Conservation (phyloP, 2,113 vertebrate species). For the Geococcyx californianus region DNA sequence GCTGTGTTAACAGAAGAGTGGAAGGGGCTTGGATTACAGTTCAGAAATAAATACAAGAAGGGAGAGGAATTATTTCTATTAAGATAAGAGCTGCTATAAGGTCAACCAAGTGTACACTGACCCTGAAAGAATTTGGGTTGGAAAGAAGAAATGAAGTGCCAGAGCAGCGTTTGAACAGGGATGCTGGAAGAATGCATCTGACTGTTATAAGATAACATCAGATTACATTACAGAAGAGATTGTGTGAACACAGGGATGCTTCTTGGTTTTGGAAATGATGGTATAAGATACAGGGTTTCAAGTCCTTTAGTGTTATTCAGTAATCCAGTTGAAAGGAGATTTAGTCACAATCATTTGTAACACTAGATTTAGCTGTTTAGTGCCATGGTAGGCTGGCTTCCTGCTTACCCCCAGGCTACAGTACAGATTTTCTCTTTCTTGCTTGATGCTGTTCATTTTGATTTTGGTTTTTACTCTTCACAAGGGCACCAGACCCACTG, state of each 20-base stretch:
- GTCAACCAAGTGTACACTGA: not conserved
- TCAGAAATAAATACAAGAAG: not conserved
- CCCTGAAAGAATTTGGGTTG: not conserved
- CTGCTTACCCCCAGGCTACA: not conserved
- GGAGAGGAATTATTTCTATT: not conserved
- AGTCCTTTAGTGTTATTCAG: not conserved
- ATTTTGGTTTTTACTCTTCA: not conserved
- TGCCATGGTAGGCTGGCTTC: not conserved
- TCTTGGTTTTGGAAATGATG: not conserved
- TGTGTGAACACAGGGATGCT: not conserved
- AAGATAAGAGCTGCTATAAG: not conserved
- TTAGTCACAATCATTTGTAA: not conserved
- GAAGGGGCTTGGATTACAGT: not conserved
- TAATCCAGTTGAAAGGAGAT: not conserved
- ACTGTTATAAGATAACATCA: rapidly evolving
- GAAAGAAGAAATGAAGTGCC: not conserved
- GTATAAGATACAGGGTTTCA: not conserved
- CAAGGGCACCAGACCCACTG: not conserved
- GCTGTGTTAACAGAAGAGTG: not conserved
- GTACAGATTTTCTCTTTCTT: not conserved
- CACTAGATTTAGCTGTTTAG: not conserved
- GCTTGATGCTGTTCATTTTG: not conserved
- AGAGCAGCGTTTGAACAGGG: not conserved
- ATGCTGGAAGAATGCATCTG: not conserved
- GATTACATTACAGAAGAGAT: not conserved